A percentile compares a stretch with the other conserved stretches of the same genome.
These are phyloP conservation scores for Euglossa dilemma DNA, from an alignment of 1,140 invertebrate genomes.

Conservation along the genomic window DNA sequence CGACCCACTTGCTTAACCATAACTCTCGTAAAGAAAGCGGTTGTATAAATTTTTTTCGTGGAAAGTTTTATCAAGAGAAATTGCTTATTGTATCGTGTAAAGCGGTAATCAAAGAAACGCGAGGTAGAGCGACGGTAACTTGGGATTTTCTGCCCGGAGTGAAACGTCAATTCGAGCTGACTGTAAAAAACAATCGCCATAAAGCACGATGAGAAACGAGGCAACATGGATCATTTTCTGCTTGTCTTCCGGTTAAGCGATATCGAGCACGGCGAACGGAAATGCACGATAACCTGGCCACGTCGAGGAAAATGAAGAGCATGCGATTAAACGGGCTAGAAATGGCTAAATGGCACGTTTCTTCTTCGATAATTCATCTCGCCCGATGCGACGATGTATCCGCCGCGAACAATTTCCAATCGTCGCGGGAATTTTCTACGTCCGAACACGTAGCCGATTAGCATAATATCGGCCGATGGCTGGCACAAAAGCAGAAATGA, in stretches of 20 bases:
- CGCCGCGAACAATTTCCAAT: background rate
- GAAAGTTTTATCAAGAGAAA: conserved; percentile 58
- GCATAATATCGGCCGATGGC: background rate
- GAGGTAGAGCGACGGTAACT: background rate
- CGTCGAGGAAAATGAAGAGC: background rate
- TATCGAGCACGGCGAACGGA: background rate
- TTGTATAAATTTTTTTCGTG: conserved; percentile 50
- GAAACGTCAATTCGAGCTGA: conserved; percentile 10
- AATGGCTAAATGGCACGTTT: background rate
- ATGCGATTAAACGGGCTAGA: background rate
- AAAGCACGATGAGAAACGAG: background rate
- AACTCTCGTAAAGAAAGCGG: conserved; percentile 46
- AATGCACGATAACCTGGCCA: background rate
- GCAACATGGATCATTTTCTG: background rate
- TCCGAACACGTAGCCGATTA: conserved; percentile 25
- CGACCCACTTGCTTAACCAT: conserved; percentile 49
- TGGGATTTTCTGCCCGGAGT: background rate
- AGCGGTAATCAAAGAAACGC: conserved; percentile 39
- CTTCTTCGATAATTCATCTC: background rate
- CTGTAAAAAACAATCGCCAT: background rate
- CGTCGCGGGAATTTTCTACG: background rate
- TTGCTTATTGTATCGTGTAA: conserved; percentile 49
- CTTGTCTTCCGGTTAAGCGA: background rate
- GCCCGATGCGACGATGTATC: background rate
- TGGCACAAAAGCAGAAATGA: conserved; percentile 4